Evolutionary conservation across 2,797 vertebrate species (phyloP), one percentile per base, ranked within the genome.

Genomic region (Sebastes itinus): DNA sequence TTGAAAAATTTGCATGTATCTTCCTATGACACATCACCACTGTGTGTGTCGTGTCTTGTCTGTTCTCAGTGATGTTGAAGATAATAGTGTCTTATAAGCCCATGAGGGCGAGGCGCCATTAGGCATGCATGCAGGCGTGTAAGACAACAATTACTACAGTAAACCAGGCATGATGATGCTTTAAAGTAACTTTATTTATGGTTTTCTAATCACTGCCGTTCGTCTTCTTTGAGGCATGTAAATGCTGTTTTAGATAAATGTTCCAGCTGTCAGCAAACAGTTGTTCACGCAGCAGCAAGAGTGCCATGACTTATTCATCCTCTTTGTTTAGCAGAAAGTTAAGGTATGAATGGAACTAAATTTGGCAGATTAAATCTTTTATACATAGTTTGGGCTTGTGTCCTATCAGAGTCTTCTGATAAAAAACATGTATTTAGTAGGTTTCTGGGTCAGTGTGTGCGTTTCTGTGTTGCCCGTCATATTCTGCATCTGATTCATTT

Each of bases 361-460:
- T 56, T 49, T 75, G 16, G 35, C 42, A 52, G 27, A 58, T n/a
- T 73, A 1, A 49, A 63, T 52, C 10, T 74, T 78, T 80, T 38
- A 67, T 11, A 33, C 4, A 0, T 2, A 55, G 25, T n/a, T 78
- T 61, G 52, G 5, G 9, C 23, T 82, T n/a, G 23, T 72, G 33
- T 68, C 74, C 25, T 10, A 14, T 6, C 13, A 28, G 70, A 59
- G 28, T 55, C 58, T 66, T 60, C 65, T 35, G n/a, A 61, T 72
- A 18, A 55, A 56, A 69, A 46, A 6, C 4, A 7, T 83, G 14
- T 62, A 49, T 52, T 77, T 79, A 52, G 28, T 82, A 58, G 64
- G 80, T 86, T 81, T 89, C 56, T 87, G 76, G 75, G 73, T 90
- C 77, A 62, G 18, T 78, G 64, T 80, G 56, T 74, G 12, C 68